Evolutionary conservation across 2,888 invertebrate species (phyloP), one percentile per base, ranked within the genome.

Genomic region (Lithophane leautieri): DNA sequence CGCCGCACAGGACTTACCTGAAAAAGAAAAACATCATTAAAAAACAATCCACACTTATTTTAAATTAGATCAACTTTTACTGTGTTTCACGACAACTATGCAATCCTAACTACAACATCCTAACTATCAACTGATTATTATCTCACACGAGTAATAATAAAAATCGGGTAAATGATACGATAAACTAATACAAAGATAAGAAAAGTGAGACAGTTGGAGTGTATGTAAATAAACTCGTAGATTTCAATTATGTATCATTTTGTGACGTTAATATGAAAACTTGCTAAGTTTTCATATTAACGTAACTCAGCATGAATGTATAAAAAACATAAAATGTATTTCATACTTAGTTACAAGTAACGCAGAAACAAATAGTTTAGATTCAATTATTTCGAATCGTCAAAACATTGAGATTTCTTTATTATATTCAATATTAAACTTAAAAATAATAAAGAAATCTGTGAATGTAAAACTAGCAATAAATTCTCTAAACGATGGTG

Each of bases 1-100:
- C 12, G n/a, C 60, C 7, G 50, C 40, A 11, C 11, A 11, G 9
- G 34, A 80, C 86, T 86, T 86, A 86, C 86, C 86, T 86, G 86
- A 61, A 86, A 86, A 78, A 70, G 14, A 76, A 67, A 73, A 66
- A 28, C 0, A 28, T 28, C 12, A 44, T 69, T 14, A 40, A 12
- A 12, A 50, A 22, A 60, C 8, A 19, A 4, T 19, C 19, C 11
- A 8, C n/a, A 54, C 22, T 62, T 54, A 54, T 42, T 50, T 1
- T 56, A n/a, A 61, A 40, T 63, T 11, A 44, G 11, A 62, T 16
- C 34, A 40, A 22, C 8, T 34, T 63, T 28, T 16, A 60, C 25
- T 11, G 16, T 28, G 16, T 60, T 44, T 22, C 8, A 67, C 2
- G 16, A 42, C 11, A 58, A 42, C 11, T 50, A 42, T 50, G 2